Percentiles rank a stretch among this genome's conserved stretches.
Evolutionary conservation across 2,797 vertebrate genomes (phyloP).

Genomic region (Choloepus didactylus): DNA sequence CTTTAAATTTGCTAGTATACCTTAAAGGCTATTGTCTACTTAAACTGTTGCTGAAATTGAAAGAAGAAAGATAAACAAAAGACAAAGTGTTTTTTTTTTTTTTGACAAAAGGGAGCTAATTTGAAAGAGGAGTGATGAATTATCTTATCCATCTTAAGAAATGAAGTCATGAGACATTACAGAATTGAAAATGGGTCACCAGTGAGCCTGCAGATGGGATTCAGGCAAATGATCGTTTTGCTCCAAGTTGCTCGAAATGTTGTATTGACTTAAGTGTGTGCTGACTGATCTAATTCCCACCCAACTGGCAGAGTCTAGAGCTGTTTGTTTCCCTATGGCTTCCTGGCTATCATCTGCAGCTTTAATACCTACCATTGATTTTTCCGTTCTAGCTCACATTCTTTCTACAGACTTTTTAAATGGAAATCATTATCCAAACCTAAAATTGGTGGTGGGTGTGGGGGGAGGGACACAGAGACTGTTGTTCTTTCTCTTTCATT

Average conservation of each 20-base stretch:
- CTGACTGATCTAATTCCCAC: not conserved
- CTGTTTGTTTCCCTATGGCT: not conserved
- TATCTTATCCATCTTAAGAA: not conserved
- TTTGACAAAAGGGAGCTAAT: not conserved
- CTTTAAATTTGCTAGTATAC: not conserved
- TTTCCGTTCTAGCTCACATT: conserved; percentile 38
- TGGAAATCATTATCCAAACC: conserved; percentile 24
- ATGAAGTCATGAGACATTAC: not conserved
- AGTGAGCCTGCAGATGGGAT: not conserved
- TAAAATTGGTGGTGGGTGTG: not conserved
- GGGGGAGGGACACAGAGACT: not conserved
- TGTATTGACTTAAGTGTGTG: not conserved
- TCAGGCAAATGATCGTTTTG: not conserved
- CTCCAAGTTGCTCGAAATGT: not conserved
- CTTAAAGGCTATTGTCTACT: not conserved
- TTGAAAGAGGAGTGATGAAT: not conserved
- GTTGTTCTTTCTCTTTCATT: not conserved
- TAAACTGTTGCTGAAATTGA: not conserved
- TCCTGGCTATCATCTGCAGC: not conserved
- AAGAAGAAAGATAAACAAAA: conserved; percentile 39
- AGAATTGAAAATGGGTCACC: not conserved
- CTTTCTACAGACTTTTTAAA: not conserved
- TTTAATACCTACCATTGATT: conserved; percentile 22
- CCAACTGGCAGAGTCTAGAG: not conserved
- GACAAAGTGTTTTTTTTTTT: not conserved